Percentiles rank a stretch among this genome's conserved stretches.
phyloP scores from a whole-genome alignment of 2,797 vertebrate genomes.

The Chiroxiphia lanceolata region DNA sequence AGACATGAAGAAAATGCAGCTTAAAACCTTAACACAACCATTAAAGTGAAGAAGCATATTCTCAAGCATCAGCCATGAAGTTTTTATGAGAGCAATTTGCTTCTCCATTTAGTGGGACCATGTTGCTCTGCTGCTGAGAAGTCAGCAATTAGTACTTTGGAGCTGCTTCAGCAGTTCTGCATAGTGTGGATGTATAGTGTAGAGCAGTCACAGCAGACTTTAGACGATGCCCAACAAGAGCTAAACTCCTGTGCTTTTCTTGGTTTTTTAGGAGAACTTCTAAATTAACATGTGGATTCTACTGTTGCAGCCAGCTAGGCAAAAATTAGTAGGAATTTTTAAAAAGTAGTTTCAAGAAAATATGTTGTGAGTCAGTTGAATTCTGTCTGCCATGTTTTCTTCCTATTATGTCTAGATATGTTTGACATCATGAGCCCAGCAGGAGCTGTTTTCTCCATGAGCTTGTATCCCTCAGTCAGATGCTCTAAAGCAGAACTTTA shows the following conservation, averaged over 20 bases:
- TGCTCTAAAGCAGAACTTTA: not conserved
- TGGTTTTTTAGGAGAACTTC: not conserved
- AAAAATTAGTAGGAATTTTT: not conserved
- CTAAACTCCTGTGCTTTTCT: not conserved
- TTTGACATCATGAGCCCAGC: not conserved
- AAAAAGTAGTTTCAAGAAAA: not conserved
- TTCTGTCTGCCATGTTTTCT: not conserved
- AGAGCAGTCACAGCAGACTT: not conserved
- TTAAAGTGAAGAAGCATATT: slow-evolving; percentile 31
- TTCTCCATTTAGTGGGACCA: slow-evolving; percentile 40
- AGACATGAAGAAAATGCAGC: not conserved
- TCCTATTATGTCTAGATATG: not conserved
- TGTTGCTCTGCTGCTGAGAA: slow-evolving; percentile 49
- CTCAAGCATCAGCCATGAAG: not conserved
- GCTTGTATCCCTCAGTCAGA: not conserved
- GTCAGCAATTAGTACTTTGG: slow-evolving; percentile 37
- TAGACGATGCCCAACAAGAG: not conserved
- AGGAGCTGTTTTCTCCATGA: not conserved
- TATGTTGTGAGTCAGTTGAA: not conserved
- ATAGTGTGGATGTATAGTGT: not conserved
- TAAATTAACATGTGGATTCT: not conserved
- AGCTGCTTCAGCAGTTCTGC: slow-evolving; percentile 35
- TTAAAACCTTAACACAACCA: not conserved
- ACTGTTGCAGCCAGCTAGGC: not conserved
- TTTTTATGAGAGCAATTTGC: slow-evolving; percentile 44